Base-by-base conservation (phyloP, 1,140 invertebrate genomes). In the Lucilia cuprina region DNA sequence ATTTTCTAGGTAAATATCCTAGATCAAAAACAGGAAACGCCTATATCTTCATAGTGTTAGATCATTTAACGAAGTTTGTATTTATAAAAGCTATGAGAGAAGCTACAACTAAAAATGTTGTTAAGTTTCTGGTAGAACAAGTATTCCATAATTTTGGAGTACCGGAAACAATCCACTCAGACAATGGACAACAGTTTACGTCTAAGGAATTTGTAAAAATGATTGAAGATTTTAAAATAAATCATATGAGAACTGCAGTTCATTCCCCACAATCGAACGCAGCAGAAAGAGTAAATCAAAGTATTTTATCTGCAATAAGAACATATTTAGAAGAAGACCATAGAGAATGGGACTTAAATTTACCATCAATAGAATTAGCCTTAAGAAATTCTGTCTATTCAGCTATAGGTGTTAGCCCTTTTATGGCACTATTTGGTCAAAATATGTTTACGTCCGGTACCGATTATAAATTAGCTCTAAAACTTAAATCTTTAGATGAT, bases 231-330 rank as follows among this genome's bases (percentile, higher is more conserved):
- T 77, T 41, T 17, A 30, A 30, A 17, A 35, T 77, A 41, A n/a
- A 3, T 17, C 74, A 77, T 41, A 41, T 77, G n/a, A 13, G 30
- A 8, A 77, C 74, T n/a, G 74, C 25, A 17, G 7, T 77, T 2
- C 34, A 77, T 30, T 77, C 74, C 8, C 74, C 74, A 77, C 74
- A 77, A 41, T 25, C 74, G 17, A 77, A 77, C 14, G 74, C 74
- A n/a, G 30, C 74, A 9, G 74, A 77, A 41, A 34, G 74, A 30
- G 74, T 41, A 41, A 77, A 77, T n/a, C 12, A 30, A n/a, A 30
- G 34, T n/a, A 41, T 77, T n/a, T 34, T 77, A n/a, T 77, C 74
- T 41, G 34, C 30, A n/a, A 77, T 77, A 34, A 41, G 41, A 41
- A 25, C 8, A 34, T 77, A 41, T 82, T 82, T 50, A 5, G 47